Conservation (phyloP, 92 coral and sea anemone species). For the Actinernus sp. region DNA sequence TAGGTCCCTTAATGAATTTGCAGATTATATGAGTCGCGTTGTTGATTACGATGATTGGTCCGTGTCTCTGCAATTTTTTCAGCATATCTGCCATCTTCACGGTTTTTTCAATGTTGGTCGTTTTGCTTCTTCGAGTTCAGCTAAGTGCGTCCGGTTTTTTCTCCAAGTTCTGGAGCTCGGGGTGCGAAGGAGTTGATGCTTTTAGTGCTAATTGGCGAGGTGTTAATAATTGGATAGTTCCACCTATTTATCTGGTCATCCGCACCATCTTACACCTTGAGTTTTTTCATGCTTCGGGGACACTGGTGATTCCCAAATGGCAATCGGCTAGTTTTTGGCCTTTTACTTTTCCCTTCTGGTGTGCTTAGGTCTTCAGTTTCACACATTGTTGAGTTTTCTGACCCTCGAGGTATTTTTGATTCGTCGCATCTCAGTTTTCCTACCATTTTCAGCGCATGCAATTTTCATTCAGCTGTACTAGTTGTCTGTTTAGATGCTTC, state of each 20-base stretch:
- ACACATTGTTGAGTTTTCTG: too few species aligned
- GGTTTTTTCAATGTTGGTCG: neutral
- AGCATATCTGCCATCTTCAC: neutral
- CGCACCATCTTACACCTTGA: conserved; percentile 29
- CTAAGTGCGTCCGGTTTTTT: conserved; percentile 38
- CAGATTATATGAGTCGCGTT: conserved; percentile 5
- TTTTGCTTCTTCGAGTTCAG: neutral
- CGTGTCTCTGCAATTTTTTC: neutral
- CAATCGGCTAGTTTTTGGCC: conserved; percentile 53
- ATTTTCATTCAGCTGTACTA: too few species aligned
- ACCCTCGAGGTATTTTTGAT: too few species aligned
- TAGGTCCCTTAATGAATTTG: neutral
- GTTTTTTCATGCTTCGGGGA: conserved; percentile 6
- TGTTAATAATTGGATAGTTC: conserved; percentile 69
- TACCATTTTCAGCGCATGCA: too few species aligned
- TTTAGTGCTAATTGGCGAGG: conserved; percentile 60
- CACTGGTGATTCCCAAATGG: conserved; percentile 33
- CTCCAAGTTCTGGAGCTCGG: conserved; percentile 57
- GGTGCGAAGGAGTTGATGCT: conserved; percentile 60
- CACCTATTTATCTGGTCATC: conserved; percentile 47
- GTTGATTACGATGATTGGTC: conserved; percentile 13
- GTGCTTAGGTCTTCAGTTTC: too few species aligned
- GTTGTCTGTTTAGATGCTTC: too few species aligned
- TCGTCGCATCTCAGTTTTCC: too few species aligned
- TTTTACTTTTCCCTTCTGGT: too few species aligned